These are phyloP conservation scores for Pyrrhura leucotis DNA, from an alignment of 2,797 vertebrate genomes.

Conservation along the genomic window DNA sequence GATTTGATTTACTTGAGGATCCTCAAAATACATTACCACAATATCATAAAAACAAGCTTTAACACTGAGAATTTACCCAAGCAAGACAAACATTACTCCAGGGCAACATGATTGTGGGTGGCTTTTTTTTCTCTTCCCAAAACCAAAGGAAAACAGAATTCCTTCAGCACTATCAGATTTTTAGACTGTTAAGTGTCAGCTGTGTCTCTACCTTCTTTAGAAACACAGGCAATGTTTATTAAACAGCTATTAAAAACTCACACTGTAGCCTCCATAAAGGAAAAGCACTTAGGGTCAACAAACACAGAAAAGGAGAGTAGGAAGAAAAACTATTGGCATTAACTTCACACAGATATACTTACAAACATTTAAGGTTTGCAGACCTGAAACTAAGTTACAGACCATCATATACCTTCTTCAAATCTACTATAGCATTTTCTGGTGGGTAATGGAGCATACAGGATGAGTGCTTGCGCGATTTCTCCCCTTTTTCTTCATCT, in stretches of 20 bases:
- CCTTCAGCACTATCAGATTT: background rate
- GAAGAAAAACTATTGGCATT: background rate
- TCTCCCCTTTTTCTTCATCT: background rate
- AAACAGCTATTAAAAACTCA: background rate
- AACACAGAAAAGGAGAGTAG: background rate
- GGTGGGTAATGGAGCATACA: background rate
- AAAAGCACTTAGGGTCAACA: background rate
- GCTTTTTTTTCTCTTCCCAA: background rate
- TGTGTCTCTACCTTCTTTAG: background rate
- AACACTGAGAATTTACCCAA: conserved; percentile 19
- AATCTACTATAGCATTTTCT: background rate
- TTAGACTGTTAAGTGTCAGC: background rate
- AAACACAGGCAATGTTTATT: background rate
- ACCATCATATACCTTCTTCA: background rate
- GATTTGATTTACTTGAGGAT: conserved; percentile 28
- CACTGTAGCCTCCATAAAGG: background rate
- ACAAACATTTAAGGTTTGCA: background rate
- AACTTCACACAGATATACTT: background rate
- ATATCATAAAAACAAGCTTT: conserved; percentile 27
- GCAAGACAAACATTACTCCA: conserved; percentile 37
- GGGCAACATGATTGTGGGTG: background rate
- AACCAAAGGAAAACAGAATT: background rate
- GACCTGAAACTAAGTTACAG: background rate
- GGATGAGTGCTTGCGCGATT: background rate
- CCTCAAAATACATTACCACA: conserved; percentile 8